phyloP scores from a whole-genome alignment of 1,140 invertebrate genomes.

The Cyphomyrmex costatus region DNA sequence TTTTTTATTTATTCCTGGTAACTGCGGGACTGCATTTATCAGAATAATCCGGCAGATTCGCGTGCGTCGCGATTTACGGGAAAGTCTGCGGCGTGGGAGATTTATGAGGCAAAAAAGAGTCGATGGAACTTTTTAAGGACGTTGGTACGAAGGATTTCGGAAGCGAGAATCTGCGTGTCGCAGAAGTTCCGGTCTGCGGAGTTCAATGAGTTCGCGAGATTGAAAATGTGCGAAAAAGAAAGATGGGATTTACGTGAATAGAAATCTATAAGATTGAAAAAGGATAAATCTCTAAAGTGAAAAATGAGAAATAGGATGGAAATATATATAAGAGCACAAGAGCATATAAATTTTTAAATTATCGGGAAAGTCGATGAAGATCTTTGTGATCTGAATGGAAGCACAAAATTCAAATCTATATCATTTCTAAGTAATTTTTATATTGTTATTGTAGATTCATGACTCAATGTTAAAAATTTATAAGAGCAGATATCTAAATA shows the following conservation, averaged over 20 bases:
- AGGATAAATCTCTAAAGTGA: not conserved
- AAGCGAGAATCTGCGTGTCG: slow-evolving; percentile 47
- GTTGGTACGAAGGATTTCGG: not conserved
- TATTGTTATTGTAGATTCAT: not conserved
- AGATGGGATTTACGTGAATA: slow-evolving; percentile 3
- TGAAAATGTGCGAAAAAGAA: slow-evolving; percentile 28
- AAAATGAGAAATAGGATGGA: not conserved
- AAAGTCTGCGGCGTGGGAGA: slow-evolving; percentile 24
- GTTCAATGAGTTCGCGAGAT: slow-evolving; percentile 32
- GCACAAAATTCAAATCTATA: not conserved
- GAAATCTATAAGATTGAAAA: slow-evolving; percentile 12
- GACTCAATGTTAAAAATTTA: not conserved
- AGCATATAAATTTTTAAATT: slow-evolving; percentile 2
- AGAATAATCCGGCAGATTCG: slow-evolving; percentile 55
- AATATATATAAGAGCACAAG: not conserved
- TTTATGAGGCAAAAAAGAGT: slow-evolving; percentile 38
- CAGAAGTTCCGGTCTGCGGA: not conserved
- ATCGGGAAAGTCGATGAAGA: not conserved
- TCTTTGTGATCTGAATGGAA: slow-evolving; percentile 3
- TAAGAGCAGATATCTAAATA: not conserved
- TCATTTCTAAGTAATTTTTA: not conserved
- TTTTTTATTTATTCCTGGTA: slow-evolving; percentile 10
- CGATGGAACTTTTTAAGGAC: slow-evolving; percentile 38
- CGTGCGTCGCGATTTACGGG: slow-evolving; percentile 39
- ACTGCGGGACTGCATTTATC: slow-evolving; percentile 55